Evolutionary conservation across 2,113 vertebrate genomes (phyloP), one percentile per base, ranked within the genome.

Genomic region (Channa maculata): DNA sequence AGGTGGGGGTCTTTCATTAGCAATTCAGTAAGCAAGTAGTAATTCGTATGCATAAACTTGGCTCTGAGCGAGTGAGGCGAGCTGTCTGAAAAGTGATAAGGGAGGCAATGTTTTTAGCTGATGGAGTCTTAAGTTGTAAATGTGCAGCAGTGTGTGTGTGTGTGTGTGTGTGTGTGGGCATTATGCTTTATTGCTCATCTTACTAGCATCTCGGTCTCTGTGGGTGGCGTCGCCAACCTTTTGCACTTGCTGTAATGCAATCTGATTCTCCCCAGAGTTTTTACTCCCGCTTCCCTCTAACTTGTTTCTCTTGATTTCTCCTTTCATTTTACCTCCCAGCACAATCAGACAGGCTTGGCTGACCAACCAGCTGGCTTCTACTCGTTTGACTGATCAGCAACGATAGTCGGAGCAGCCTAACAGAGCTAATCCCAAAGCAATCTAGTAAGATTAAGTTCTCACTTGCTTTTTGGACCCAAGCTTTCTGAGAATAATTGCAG

Each of bases 1-100:
- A 51, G 54, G 65, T 6, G 36, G 34, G 50, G 45, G 65, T 49
- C 55, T 74, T 78, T 83, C 78, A 89, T 88, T 76, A 85, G 74
- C 74, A 86, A 80, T 75, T 84, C 78, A 85, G 24, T 24, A 24
- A 24, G 24, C 24, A 24, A 86, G 75, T 59, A 72, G 79, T 15
- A 43, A 80, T 85, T 82, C 81, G 75, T 86, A 88, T 91, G 74
- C 77, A 85, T 58, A 69, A 70, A 75, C 57, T 65, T 61, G 5
- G 53, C 82, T 83, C 67, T 36, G 68, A 71, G 66, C 41, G 13
- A 77, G 72, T 39, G 73, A 79, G 73, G 39, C 33, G 13, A 49
- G 71, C 70, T 37, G 73, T 52, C 73, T 73, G 75, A 72, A 62
- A 71, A 75, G 52, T 50, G 71, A 83, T 84, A 58, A 76, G 73